Conservation (phyloP, 2,113 vertebrate species). For the Gorsachius goisagi region DNA sequence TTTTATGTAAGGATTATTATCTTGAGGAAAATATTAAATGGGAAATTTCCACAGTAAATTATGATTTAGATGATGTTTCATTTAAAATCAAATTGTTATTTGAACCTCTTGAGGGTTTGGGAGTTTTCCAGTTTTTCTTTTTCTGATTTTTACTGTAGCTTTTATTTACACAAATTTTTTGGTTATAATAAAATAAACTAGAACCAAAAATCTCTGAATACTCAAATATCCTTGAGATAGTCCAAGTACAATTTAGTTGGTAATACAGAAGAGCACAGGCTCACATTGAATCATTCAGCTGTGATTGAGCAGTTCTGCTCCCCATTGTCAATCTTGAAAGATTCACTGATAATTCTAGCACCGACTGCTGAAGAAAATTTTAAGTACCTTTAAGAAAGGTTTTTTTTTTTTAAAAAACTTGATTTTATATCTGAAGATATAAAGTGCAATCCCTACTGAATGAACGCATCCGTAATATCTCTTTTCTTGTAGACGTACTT, state of each 20-base stretch:
- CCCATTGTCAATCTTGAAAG: background rate
- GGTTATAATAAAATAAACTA: background rate
- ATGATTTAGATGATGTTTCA: background rate
- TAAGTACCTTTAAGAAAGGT: background rate
- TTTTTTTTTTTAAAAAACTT: background rate
- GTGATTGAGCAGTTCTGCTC: background rate
- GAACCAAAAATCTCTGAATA: background rate
- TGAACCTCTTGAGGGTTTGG: background rate
- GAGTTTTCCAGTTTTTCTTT: background rate
- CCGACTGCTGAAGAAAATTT: background rate
- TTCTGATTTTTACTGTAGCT: background rate
- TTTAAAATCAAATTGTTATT: background rate
- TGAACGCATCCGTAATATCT: slow-evolving; percentile 23
- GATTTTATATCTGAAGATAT: background rate
- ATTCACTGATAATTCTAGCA: background rate
- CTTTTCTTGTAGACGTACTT: slow-evolving; percentile 61
- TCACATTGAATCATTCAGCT: background rate
- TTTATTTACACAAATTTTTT: background rate
- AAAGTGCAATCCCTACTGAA: background rate
- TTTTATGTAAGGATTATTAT: background rate
- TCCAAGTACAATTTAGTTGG: background rate
- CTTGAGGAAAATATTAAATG: background rate
- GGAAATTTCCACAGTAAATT: background rate
- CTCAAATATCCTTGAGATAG: background rate
- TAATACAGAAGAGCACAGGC: background rate